Conservation (phyloP, 2,797 vertebrate species). For the Trachurus trachurus region DNA sequence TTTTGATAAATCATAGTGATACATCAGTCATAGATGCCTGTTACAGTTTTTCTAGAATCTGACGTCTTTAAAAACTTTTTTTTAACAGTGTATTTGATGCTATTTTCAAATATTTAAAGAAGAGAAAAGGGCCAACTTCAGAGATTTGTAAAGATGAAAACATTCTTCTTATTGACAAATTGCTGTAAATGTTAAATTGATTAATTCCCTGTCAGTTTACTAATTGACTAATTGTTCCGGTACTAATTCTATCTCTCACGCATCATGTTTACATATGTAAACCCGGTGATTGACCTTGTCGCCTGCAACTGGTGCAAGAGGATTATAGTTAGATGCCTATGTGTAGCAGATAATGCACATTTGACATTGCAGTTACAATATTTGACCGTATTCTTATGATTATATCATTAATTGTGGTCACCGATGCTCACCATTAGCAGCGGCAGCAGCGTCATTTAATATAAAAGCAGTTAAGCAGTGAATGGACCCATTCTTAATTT, state of each 20-base stretch:
- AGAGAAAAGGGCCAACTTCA: too few relatives aligned
- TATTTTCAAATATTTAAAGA: background rate
- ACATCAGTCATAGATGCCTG: too few relatives aligned
- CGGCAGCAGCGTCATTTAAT: constrained; percentile 26
- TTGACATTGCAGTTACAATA: constrained; percentile 9
- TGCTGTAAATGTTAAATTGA: too few relatives aligned
- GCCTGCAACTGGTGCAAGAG: background rate
- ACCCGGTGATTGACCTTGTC: background rate
- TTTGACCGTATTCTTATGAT: constrained; percentile 9
- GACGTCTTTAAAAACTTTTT: too few relatives aligned
- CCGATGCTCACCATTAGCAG: constrained; percentile 5
- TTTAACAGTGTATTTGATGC: background rate
- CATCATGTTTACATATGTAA: background rate
- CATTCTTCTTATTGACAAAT: background rate
- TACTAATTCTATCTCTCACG: too few relatives aligned
- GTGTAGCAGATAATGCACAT: background rate
- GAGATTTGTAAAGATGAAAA: background rate
- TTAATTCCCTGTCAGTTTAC: too few relatives aligned
- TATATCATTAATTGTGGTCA: background rate
- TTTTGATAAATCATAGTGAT: too few relatives aligned
- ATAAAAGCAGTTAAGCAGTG: constrained; percentile 32
- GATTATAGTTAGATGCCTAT: background rate
- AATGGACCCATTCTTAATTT: constrained; percentile 69
- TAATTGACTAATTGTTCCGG: too few relatives aligned
- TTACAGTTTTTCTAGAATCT: too few relatives aligned